phyloP scores from a whole-genome alignment of 2,113 vertebrate species.

The Colossoma macropomum region DNA sequence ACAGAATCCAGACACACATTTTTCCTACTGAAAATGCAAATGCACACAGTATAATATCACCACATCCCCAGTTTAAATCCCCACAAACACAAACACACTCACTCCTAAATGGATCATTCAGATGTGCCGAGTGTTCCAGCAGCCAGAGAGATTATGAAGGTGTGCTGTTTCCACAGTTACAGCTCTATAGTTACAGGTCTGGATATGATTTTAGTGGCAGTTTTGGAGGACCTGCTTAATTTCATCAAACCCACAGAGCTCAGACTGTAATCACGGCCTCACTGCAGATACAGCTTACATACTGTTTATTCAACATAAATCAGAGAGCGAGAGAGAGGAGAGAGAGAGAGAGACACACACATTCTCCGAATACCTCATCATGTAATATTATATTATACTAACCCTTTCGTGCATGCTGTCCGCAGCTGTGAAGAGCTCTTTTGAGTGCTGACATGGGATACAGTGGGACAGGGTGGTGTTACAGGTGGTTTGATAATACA shows the following conservation, averaged over 20 bases:
- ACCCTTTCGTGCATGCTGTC: too few species aligned
- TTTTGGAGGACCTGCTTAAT: constrained; percentile 78
- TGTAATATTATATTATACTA: too few species aligned
- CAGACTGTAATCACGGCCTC: constrained; percentile 74
- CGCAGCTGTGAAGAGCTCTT: too few species aligned
- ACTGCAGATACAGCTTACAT: constrained; percentile 71
- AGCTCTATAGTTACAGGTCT: constrained; percentile 66
- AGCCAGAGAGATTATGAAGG: background rate
- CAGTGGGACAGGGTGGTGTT: too few species aligned
- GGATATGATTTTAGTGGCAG: constrained; percentile 79
- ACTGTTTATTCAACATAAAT: constrained; percentile 79
- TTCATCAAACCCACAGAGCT: constrained; percentile 83
- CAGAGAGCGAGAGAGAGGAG: background rate
- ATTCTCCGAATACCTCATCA: too few species aligned
- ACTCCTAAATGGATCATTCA: background rate
- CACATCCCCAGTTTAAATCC: background rate
- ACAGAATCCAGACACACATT: constrained; percentile 22
- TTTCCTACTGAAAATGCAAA: constrained; percentile 24
- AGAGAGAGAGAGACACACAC: too few species aligned
- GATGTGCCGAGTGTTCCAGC: background rate
- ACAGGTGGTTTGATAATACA: too few species aligned
- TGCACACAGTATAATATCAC: constrained; percentile 17
- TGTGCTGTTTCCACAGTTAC: constrained; percentile 16
- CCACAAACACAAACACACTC: constrained; percentile 15
- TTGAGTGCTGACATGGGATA: too few species aligned